A percentile compares a stretch with the other conserved stretches of the same genome.
Evolutionary conservation across 2,113 vertebrate genomes (phyloP).

Genomic region (Phoenicopterus ruber): DNA sequence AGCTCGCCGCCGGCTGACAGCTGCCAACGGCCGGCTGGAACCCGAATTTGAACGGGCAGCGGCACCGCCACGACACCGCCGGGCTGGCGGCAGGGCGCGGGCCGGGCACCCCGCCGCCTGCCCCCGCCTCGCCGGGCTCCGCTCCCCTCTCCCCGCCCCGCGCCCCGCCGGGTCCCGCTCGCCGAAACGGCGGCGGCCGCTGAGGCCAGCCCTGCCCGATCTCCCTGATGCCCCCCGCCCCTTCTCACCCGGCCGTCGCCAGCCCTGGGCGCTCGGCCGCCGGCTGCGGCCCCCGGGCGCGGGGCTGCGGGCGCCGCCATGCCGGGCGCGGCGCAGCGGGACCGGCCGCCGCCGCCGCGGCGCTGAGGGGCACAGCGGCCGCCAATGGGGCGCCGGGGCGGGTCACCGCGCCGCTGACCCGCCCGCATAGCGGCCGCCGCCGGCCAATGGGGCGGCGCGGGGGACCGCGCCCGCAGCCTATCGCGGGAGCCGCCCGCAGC

Average conservation of each 20-base stretch:
- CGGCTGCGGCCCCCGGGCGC: conserved; percentile 7
- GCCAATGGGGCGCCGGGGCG: neutral
- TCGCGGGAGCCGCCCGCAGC: neutral
- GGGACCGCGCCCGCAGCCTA: neutral
- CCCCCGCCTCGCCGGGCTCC: neutral
- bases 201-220: neutral
- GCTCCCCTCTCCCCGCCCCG: too few relatives aligned
- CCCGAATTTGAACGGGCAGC: neutral
- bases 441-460: neutral
- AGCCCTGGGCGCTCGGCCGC: neutral
- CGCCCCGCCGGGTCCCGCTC: neutral
- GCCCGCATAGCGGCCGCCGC: conserved; percentile 26
- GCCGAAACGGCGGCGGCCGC: neutral
- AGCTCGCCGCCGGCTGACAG: neutral
- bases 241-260: neutral
- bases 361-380: neutral
- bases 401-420: neutral
- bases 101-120: neutral
- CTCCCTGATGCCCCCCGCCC: neutral
- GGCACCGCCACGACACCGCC: neutral
- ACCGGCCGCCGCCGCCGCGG: neutral
- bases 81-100: neutral
- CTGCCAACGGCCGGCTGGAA: neutral
- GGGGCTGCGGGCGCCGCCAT: conserved; percentile 50
- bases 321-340: neutral